A percentile compares a stretch with the other conserved stretches of the same genome.
Conservation (phyloP, 2,797 vertebrate species). For the Sebastes itinus region DNA sequence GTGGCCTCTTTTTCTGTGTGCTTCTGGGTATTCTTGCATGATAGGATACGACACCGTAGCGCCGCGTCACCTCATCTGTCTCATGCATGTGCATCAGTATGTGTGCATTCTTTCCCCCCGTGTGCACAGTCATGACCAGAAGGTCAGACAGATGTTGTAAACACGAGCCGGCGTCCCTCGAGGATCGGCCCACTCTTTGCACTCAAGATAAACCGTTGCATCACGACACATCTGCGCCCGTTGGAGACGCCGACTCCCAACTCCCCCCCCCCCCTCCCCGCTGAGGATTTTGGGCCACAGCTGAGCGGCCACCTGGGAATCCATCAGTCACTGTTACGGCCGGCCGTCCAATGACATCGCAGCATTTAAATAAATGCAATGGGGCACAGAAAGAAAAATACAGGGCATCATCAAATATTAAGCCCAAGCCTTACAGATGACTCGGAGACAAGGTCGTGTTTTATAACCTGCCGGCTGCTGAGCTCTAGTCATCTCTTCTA, state of each 20-base stretch:
- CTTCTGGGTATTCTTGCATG: neutral
- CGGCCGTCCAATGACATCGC: conserved; percentile 30
- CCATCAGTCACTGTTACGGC: conserved; percentile 55
- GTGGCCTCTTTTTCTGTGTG: neutral
- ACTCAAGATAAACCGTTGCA: conserved; percentile 37
- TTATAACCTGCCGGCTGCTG: conserved; percentile 45
- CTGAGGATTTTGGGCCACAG: conserved; percentile 15
- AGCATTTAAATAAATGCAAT: conserved; percentile 59
- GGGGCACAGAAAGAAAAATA: conserved; percentile 53
- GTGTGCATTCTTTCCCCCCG: neutral
- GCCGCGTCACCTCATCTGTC: neutral
- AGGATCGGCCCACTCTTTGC: conserved; percentile 30
- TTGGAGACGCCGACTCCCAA: neutral
- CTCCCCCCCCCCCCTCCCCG: neutral
- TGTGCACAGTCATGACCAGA: conserved; percentile 27
- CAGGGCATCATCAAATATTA: conserved; percentile 68
- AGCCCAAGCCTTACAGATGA: conserved; percentile 45
- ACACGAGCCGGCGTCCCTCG: conserved; percentile 33
- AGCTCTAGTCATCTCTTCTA: conserved; percentile 23
- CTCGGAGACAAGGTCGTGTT: conserved; percentile 63
- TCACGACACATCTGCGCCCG: conserved; percentile 24
- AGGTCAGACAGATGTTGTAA: conserved; percentile 51
- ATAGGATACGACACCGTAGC: neutral
- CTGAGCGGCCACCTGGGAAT: conserved; percentile 44
- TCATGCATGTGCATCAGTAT: neutral